A percentile compares a stretch with the other conserved stretches of the same genome.
Conservation (phyloP, 2,797 vertebrate genomes). For the Cercopithecus neglectus region DNA sequence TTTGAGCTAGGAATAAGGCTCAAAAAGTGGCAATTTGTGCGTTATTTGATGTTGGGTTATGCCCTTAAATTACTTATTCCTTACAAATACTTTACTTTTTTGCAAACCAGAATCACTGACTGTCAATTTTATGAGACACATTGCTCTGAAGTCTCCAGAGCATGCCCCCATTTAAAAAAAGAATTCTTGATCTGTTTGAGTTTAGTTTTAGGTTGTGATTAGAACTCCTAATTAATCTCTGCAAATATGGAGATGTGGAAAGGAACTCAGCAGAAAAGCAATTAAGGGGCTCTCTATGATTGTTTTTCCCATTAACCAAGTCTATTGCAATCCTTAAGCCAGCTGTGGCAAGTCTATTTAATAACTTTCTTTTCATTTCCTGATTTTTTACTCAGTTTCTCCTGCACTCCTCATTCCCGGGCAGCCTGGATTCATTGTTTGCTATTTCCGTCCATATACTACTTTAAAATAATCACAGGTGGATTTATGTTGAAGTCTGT, state of each 20-base stretch:
- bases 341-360: constrained; percentile 58
- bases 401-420: neutral
- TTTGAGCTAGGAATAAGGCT: neutral
- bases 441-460: constrained; percentile 54
- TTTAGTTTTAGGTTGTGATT: constrained; percentile 59
- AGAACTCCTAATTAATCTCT: constrained; percentile 64
- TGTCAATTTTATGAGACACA: constrained; percentile 10
- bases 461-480: constrained; percentile 52
- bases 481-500: constrained; percentile 26
- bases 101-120: neutral
- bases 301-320: constrained; percentile 57
- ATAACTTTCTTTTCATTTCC: constrained; percentile 70
- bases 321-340: constrained; percentile 56
- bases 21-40: neutral
- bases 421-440: constrained; percentile 55
- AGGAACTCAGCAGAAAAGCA: constrained; percentile 64
- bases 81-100: constrained; percentile 18
- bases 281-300: constrained; percentile 42
- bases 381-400: constrained; percentile 69
- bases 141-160: constrained; percentile 1
- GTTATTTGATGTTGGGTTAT: neutral
- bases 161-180: neutral
- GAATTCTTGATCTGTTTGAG: constrained; percentile 19
- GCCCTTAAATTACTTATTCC: neutral
- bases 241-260: constrained; percentile 45